phyloP scores from a whole-genome alignment of 2,113 vertebrate species.

The Steatornis caripensis region DNA sequence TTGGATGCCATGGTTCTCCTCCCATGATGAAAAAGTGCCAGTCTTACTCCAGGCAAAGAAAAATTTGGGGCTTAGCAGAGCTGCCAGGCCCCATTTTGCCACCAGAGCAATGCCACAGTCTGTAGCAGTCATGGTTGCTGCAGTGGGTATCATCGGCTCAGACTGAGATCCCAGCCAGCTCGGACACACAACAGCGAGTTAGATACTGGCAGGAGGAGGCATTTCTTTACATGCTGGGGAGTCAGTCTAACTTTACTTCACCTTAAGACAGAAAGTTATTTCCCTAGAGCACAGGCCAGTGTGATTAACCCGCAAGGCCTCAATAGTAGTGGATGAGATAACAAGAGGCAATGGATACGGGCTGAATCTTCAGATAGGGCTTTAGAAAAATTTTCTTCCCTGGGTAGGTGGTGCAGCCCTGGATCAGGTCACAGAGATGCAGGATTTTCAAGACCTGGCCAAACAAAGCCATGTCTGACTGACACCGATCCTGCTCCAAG shows the following conservation, averaged over 20 bases:
- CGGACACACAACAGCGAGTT: accelerated
- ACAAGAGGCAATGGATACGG: accelerated
- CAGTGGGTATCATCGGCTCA: accelerated
- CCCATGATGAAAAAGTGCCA: not conserved
- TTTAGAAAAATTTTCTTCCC: not conserved
- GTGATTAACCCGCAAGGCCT: not conserved
- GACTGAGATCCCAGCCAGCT: not conserved
- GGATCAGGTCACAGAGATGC: not conserved
- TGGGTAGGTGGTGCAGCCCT: accelerated
- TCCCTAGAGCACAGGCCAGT: not conserved
- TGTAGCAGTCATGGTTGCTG: not conserved
- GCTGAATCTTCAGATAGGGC: not conserved
- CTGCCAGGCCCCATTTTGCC: not conserved
- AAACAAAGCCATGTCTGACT: not conserved
- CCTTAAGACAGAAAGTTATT: not conserved
- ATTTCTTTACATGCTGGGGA: not conserved
- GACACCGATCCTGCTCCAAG: not conserved
- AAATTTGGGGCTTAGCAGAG: not conserved
- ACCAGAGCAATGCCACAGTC: not conserved
- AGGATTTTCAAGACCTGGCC: not conserved
- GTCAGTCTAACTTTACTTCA: not conserved
- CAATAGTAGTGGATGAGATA: not conserved
- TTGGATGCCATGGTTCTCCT: not conserved
- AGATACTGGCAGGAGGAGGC: not conserved
- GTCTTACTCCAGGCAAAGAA: not conserved